Conservation (phyloP, 1,140 invertebrate species). For the Druon quercuslanigerum region DNA sequence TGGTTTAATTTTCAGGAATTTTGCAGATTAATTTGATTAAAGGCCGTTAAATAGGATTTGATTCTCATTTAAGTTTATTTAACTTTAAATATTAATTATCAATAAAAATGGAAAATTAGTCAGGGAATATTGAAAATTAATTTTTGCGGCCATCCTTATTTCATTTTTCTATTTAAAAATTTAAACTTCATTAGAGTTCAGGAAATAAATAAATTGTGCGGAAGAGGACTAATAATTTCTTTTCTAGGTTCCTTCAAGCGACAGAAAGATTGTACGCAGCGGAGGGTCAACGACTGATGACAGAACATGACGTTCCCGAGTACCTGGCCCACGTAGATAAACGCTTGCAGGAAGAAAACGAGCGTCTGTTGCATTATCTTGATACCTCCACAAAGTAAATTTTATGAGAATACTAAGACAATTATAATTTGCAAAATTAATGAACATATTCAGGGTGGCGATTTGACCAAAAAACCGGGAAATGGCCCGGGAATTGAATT, state of each 20-base stretch:
- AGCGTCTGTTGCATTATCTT: conserved; percentile 94
- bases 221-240: background rate
- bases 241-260: conserved; percentile 87
- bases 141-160: background rate
- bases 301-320: conserved; percentile 94
- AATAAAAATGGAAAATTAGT: too few species aligned
- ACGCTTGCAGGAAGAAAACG: conserved; percentile 95
- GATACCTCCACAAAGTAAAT: conserved; percentile 92
- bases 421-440: background rate
- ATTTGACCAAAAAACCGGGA: too few species aligned
- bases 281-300: conserved; percentile 95
- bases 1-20: too few species aligned
- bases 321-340: conserved; percentile 97
- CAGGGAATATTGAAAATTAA: too few species aligned
- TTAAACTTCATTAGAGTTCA: background rate
- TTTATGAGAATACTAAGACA: too few species aligned
- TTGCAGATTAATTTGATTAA: too few species aligned
- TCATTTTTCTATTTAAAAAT: background rate
- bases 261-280: conserved; percentile 94
- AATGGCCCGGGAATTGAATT: too few species aligned
- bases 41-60: too few species aligned
- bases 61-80: too few species aligned
- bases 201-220: background rate
- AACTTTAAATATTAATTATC: background rate
- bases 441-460: background rate